Base-by-base conservation (phyloP, 2,113 vertebrate genomes). In the Collichthys lucidus region DNA sequence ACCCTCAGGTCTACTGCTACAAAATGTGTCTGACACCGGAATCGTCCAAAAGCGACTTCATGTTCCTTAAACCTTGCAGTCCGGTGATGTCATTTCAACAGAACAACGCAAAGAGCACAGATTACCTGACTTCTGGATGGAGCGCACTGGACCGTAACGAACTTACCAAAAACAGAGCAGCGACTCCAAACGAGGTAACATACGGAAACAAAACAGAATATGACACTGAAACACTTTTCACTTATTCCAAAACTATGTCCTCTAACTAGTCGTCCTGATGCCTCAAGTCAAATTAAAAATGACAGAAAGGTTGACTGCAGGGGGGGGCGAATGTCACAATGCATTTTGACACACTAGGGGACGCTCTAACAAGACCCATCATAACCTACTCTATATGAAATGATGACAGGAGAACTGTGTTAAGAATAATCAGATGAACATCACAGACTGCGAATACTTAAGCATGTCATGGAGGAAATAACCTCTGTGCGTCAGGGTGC, bases 41-140 rank as follows among this genome's bases (percentile, higher is more conserved):
- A 40, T 96, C 96, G 9, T 95, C 96, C 60, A 96, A 96, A 87
- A 96, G 96, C 0, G 96, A 97, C 92, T 97, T 97, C 80, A 97
- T 97, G 96, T 97, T 97, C 86, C 93, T 97, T 14, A 97, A 97
- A 77, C 96, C 97, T 10, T 96, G 93, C 88, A 96, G 94, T 40
- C 94, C 95, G 0, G 83, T 91, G 0, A 80, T 89, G 3, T 89
- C 90, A 0, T 77, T 85, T 2, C 92, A 90, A 0, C 86, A 93
- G 57, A 97, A 96, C 78, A 97, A 97, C 0, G 84, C 94, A 77
- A 96, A 95, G 74, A 93, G 92, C 56, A 81, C 93, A 0, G 91
- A 95, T 53, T 93, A 94, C 56, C 87, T 91, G 83, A 94, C 89
- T 2, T 88, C 94, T 3, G 93, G 90, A 35, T 96, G 95, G 94